phyloP scores from a whole-genome alignment of 2,113 vertebrate genomes.

The Cranoglanis bouderius region DNA sequence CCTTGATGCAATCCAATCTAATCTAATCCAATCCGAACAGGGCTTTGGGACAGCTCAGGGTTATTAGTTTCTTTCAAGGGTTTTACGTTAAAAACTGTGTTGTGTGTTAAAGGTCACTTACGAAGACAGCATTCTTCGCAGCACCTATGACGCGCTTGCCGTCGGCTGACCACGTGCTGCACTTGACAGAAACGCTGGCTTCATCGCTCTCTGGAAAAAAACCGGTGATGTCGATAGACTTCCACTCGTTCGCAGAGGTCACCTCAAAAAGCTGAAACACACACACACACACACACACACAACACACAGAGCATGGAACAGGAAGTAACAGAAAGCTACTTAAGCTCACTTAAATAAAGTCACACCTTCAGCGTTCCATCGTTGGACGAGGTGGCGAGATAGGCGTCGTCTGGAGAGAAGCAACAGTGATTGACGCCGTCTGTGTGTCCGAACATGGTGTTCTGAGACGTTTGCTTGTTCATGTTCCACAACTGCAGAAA shows the following conservation, averaged over 20 bases:
- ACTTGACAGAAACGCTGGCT: slow-evolving; percentile 81
- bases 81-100: no score
- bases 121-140: slow-evolving; percentile 84
- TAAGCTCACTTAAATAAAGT: no score
- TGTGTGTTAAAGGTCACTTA: no score
- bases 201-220: slow-evolving; percentile 75
- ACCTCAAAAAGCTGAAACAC: slow-evolving; percentile 82
- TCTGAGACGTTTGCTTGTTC: slow-evolving; percentile 81
- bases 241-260: slow-evolving; percentile 81
- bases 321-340: background rate
- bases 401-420: slow-evolving; percentile 88
- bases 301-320: background rate
- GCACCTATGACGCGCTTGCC: slow-evolving; percentile 80
- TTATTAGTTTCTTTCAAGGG: no score
- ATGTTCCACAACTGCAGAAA: slow-evolving; percentile 85
- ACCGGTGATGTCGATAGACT: slow-evolving; percentile 78
- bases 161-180: slow-evolving; percentile 86
- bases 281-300: slow-evolving; percentile 9
- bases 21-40: no score
- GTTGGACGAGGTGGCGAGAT: slow-evolving; percentile 86
- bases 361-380: slow-evolving; percentile 93
- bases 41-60: no score
- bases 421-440: slow-evolving; percentile 88
- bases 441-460: slow-evolving; percentile 89
- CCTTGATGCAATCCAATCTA: no score